These are phyloP conservation scores for Zaprionus davidi DNA, from an alignment of 1,140 invertebrate genomes.

Conservation along the genomic window DNA sequence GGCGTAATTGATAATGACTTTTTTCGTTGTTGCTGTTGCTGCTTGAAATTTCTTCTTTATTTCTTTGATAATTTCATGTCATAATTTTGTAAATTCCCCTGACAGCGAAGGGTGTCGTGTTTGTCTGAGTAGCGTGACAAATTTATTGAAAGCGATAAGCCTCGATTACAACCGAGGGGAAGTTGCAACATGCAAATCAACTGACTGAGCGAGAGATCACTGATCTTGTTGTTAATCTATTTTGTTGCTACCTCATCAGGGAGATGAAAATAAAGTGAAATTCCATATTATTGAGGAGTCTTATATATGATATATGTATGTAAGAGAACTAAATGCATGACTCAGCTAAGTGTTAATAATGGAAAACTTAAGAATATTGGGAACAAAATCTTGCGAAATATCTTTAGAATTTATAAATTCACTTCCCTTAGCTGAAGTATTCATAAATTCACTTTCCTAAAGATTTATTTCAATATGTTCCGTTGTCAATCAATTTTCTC, in stretches of 20 bases:
- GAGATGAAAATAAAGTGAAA: neutral
- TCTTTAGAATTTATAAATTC: neutral
- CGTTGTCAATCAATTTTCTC: too few relatives aligned
- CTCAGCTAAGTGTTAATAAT: neutral
- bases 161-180: conserved; percentile 6
- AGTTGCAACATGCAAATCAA: conserved; percentile 47
- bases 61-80: conserved; percentile 56
- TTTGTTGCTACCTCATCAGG: neutral
- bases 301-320: neutral
- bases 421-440: neutral
- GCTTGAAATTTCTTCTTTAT: conserved; percentile 41
- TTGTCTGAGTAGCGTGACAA: conserved; percentile 48
- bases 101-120: conserved; percentile 37
- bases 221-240: neutral
- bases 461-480: too few relatives aligned
- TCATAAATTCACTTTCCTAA: too few relatives aligned
- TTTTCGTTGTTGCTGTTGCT: conserved; percentile 18
- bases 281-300: neutral
- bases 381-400: neutral
- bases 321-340: neutral
- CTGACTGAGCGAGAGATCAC: conserved; percentile 6
- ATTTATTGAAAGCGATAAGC: conserved; percentile 50
- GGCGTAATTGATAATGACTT: conserved; percentile 81
- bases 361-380: neutral
- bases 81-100: conserved; percentile 58